phyloP scores from a whole-genome alignment of 2,888 invertebrate species.

The Ormyrus thymus region DNA sequence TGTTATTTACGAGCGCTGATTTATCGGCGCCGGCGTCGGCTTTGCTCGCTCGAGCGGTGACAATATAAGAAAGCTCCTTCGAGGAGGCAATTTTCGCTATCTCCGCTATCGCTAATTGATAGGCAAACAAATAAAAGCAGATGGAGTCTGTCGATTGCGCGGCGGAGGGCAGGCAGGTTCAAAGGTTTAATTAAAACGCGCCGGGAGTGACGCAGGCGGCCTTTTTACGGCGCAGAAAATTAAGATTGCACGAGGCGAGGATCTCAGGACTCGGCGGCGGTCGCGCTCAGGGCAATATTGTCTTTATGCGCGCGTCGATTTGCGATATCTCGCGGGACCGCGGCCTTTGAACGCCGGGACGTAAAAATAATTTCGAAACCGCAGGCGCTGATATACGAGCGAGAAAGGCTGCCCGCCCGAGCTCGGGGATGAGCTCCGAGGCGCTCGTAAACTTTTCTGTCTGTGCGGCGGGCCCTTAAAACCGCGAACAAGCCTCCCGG shows the following conservation, averaged over 20 bases:
- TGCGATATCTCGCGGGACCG: constrained; percentile 49
- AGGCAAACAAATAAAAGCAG: constrained; percentile 36
- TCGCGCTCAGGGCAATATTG: constrained; percentile 43
- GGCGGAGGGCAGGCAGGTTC: neutral
- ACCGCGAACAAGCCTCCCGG: constrained; percentile 70
- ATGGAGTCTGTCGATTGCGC: constrained; percentile 40
- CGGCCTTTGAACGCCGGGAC: constrained; percentile 64
- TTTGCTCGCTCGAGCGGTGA: constrained; percentile 60
- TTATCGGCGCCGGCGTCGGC: constrained; percentile 64
- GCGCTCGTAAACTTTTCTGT: constrained; percentile 72
- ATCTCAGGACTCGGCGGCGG: constrained; percentile 5
- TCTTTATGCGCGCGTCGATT: constrained; percentile 52
- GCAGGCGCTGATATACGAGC: constrained; percentile 70
- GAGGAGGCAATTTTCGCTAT: constrained; percentile 35
- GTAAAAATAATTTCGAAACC: constrained; percentile 72
- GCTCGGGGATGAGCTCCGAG: neutral
- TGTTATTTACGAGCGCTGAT: constrained; percentile 72
- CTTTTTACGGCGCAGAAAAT: constrained; percentile 30
- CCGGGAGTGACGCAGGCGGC: constrained; percentile 1
- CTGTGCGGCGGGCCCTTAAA: constrained; percentile 69
- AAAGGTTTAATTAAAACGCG: constrained; percentile 43
- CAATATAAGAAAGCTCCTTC: constrained; percentile 63
- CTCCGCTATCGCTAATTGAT: constrained; percentile 46
- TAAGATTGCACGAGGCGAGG: constrained; percentile 60
- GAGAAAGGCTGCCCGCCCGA: constrained; percentile 55